These are phyloP conservation scores for Nomada lathburiana DNA, from an alignment of 2,888 invertebrate species.

Conservation along the genomic window DNA sequence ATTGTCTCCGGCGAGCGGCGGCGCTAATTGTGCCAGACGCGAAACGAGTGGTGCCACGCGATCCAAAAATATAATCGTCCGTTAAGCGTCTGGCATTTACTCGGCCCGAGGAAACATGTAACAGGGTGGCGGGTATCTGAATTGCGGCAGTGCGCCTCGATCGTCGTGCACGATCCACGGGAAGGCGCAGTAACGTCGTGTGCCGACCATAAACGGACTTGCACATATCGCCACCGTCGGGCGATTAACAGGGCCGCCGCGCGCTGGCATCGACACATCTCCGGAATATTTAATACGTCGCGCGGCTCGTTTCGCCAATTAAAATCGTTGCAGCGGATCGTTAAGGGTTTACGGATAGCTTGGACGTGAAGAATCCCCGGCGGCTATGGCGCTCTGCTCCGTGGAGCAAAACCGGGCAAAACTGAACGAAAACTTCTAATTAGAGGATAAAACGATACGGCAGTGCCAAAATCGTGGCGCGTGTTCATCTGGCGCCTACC, in stretches of 20 bases:
- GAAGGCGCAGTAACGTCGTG: slow-evolving; percentile 23
- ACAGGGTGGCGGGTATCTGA: slow-evolving; percentile 3
- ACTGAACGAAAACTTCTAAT: slow-evolving; percentile 71
- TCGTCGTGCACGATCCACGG: slow-evolving; percentile 1
- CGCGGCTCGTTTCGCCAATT: slow-evolving; percentile 48
- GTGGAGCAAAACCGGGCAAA: neutral
- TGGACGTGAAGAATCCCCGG: slow-evolving; percentile 36
- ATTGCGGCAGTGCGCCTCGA: slow-evolving; percentile 22
- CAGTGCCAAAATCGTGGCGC: slow-evolving; percentile 66
- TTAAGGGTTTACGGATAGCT: slow-evolving; percentile 50
- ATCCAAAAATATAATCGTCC: slow-evolving; percentile 49
- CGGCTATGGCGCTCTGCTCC: slow-evolving; percentile 28
- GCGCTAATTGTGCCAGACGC: slow-evolving; percentile 35
- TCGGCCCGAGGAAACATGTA: neutral
- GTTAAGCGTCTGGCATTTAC: slow-evolving; percentile 51
- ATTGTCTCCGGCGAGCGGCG: slow-evolving; percentile 27
- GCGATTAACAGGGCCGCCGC: slow-evolving; percentile 55
- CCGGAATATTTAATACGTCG: slow-evolving; percentile 39
- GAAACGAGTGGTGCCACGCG: slow-evolving; percentile 26
- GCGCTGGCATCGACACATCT: slow-evolving; percentile 24
- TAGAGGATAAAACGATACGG: slow-evolving; percentile 66
- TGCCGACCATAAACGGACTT: slow-evolving; percentile 33
- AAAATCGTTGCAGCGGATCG: slow-evolving; percentile 43
- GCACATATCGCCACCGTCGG: slow-evolving; percentile 21
- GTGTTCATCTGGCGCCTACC: slow-evolving; percentile 67